Evolutionary conservation across 2,888 invertebrate species (phyloP), one percentile per base, ranked within the genome.

Genomic region (Ormyrus thymus): DNA sequence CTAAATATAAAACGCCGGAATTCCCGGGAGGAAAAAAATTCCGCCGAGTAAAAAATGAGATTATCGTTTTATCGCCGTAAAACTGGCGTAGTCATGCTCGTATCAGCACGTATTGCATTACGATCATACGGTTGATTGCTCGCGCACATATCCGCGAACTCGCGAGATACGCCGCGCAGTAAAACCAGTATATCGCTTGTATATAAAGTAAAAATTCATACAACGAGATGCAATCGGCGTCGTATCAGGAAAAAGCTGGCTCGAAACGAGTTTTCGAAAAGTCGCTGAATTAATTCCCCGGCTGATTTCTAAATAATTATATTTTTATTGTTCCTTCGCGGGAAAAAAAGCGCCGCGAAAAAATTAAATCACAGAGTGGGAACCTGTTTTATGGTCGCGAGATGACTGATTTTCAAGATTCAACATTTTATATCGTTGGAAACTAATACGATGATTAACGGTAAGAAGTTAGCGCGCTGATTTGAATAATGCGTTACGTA

Each of bases 81-180:
- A 7, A 62, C 6, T 13, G 8, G 4, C 46, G n/a, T 45, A 68
- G 48, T 13, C 45, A 51, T 64, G 72, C 55, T 13, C 53, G 7
- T 46, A 46, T 62, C 62, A 46, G 46, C 46, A 15, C 15, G n/a
- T 43, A n/a, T 71, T 77, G 45, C 71, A 77, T 61, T 61, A 73
- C 48, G 15, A 64, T 55, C 48, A 29, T 29, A 15, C 69, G 56
- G 8, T 50, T 50, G 76, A 68, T 76, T 53, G 59, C 11, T 13
- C 64, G 62, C 13, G 43, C 48, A 75, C 29, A 61, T 55, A 29
- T 29, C 29, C 2, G 2, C 4, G 29, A 29, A 29, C 4, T 29
- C 29, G 29, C 29, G 29, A 29, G 29, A 29, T 29, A 29, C 29
- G 4, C 29, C 29, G 29, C 29, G 29, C 46, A 15, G 11, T 65